phyloP scores from a whole-genome alignment of 2,797 vertebrate species.

The Hydrocynus forskahlii region DNA sequence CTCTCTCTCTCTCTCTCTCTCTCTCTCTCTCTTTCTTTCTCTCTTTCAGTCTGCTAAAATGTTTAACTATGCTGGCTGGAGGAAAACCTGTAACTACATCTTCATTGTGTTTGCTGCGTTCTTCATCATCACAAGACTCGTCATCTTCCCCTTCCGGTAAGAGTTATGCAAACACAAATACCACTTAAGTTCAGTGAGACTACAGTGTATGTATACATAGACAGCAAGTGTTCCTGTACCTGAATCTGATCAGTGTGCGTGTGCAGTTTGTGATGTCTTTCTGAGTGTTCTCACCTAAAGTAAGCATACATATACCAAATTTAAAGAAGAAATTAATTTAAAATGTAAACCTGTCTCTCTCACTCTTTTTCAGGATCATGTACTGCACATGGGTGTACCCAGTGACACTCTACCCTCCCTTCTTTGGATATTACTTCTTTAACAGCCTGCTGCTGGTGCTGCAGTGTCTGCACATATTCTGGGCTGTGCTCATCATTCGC shows the following conservation, averaged over 20 bases:
- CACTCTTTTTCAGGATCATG: slow-evolving; percentile 82
- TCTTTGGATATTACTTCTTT: slow-evolving; percentile 98
- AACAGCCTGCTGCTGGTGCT: slow-evolving; percentile 88
- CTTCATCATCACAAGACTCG: slow-evolving; percentile 90
- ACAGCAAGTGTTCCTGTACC: no score
- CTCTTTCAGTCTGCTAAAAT: slow-evolving; percentile 90
- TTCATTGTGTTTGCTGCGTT: slow-evolving; percentile 91
- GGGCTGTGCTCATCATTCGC: slow-evolving; percentile 92
- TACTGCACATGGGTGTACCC: slow-evolving; percentile 91
- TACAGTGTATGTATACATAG: neutral
- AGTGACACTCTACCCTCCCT: slow-evolving; percentile 85
- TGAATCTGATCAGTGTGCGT: neutral
- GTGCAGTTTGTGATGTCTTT: neutral
- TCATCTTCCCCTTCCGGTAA: slow-evolving; percentile 95
- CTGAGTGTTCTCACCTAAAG: neutral
- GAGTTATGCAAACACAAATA: neutral
- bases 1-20: neutral
- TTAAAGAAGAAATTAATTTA: neutral
- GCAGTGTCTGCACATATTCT: slow-evolving; percentile 92
- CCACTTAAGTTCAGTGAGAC: neutral
- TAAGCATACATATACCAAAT: neutral
- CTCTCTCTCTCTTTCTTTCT: slow-evolving; percentile 10
- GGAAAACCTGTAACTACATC: slow-evolving; percentile 91
- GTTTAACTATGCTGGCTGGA: slow-evolving; percentile 97
- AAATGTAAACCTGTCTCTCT: neutral